Conservation (phyloP, 2,113 vertebrate species). For the Heptranchias perlo region DNA sequence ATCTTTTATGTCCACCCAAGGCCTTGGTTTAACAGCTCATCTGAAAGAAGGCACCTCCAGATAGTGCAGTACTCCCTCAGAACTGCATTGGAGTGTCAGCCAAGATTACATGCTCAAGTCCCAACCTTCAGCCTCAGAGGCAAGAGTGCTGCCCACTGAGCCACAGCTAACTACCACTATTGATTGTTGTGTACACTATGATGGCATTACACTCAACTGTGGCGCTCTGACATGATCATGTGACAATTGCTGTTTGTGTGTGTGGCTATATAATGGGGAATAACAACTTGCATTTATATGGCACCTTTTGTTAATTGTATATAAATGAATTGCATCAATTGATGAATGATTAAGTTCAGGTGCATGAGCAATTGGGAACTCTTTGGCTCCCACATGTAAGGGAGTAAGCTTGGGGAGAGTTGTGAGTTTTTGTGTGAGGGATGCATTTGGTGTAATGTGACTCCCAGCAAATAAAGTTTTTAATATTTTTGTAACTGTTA, state of each 20-base stretch:
- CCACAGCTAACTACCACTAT: neutral
- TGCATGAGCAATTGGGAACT: too few species aligned
- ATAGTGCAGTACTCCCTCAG: too few species aligned
- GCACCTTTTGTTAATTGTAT: too few species aligned
- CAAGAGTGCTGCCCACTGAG: neutral
- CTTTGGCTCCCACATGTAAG: too few species aligned
- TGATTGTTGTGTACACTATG: neutral
- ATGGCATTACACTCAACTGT: neutral
- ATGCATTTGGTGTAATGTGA: too few species aligned
- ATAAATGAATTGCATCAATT: too few species aligned
- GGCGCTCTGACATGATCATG: neutral
- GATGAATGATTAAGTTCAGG: too few species aligned
- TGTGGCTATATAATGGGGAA: neutral
- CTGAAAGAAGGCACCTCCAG: neutral
- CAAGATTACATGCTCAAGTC: neutral
- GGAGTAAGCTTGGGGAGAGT: too few species aligned
- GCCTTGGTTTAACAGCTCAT: neutral
- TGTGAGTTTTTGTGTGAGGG: too few species aligned
- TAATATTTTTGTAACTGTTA: too few species aligned
- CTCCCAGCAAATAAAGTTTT: too few species aligned
- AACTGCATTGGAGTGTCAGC: neutral
- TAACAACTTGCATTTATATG: neutral
- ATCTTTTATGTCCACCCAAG: neutral
- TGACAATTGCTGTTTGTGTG: neutral
- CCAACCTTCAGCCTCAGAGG: neutral